Percentiles rank a stretch among this genome's conserved stretches.
Conservation (phyloP, 2,888 invertebrate genomes). For the Tenodera sinensis region DNA sequence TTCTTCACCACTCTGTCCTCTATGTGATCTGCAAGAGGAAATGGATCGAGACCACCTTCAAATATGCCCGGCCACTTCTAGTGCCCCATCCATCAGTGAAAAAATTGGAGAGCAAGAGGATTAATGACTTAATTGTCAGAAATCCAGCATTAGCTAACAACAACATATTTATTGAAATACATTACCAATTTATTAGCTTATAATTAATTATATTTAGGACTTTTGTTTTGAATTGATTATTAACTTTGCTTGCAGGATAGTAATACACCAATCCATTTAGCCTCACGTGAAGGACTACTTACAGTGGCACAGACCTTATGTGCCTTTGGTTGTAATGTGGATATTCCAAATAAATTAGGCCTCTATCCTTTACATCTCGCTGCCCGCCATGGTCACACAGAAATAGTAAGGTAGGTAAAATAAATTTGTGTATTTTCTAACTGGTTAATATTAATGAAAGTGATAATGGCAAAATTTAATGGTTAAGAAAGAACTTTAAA, state of each 20-base stretch:
- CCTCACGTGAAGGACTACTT: constrained; percentile 52
- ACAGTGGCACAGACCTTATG: constrained; percentile 57
- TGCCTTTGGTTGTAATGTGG: constrained; percentile 57
- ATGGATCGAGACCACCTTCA: too few relatives aligned
- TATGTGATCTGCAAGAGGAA: too few relatives aligned
- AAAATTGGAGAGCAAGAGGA: too few relatives aligned
- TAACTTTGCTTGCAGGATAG: constrained; percentile 47
- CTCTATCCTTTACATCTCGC: constrained; percentile 67
- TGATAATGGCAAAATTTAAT: neutral
- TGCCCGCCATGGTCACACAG: constrained; percentile 65
- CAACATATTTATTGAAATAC: too few relatives aligned
- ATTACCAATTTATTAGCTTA: too few relatives aligned
- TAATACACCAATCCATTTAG: constrained; percentile 59
- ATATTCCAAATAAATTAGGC: constrained; percentile 59
- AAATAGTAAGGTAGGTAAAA: constrained; percentile 55
- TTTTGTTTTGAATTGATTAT: neutral
- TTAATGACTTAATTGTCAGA: too few relatives aligned
- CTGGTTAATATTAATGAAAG: neutral
- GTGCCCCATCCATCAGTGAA: too few relatives aligned
- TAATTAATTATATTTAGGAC: too few relatives aligned
- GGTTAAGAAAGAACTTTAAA: too few relatives aligned
- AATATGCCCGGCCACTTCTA: too few relatives aligned
- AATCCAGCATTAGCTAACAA: too few relatives aligned
- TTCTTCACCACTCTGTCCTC: too few relatives aligned
- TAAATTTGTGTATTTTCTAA: neutral